Evolutionary conservation across 2,888 invertebrate species (phyloP).

Genomic region (Hirtodrosophila confusa): DNA sequence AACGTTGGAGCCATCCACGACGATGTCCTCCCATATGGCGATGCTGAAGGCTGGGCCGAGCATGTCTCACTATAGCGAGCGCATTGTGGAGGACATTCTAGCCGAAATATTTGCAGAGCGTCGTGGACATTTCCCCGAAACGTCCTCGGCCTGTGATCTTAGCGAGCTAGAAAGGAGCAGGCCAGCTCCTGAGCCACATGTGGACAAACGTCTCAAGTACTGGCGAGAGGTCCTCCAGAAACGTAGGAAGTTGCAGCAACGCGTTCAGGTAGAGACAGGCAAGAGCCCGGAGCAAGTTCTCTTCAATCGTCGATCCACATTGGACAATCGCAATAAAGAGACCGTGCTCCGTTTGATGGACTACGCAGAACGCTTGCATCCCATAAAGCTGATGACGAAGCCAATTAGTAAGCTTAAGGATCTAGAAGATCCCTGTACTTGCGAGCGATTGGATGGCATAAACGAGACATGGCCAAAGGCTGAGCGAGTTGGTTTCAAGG

Average conservation of each 20-base stretch:
- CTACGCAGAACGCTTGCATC: constrained; percentile 69
- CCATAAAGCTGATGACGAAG: constrained; percentile 28
- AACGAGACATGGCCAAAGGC: constrained; percentile 67
- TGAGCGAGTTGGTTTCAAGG: constrained; percentile 46
- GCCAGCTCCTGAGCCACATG: constrained; percentile 39
- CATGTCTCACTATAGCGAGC: constrained; percentile 42
- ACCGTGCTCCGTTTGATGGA: constrained; percentile 71
- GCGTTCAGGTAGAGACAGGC: constrained; percentile 50
- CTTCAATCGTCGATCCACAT: constrained; percentile 70
- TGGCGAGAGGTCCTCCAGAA: constrained; percentile 72
- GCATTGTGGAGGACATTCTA: constrained; percentile 67
- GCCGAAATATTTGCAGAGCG: constrained; percentile 65
- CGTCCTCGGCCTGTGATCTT: constrained; percentile 58
- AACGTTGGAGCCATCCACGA: constrained; percentile 2
- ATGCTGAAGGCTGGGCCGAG: constrained; percentile 1
- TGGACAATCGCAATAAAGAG: constrained; percentile 73
- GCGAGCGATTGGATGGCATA: constrained; percentile 32
- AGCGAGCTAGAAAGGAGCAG: not conserved
- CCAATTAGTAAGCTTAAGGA: constrained; percentile 36
- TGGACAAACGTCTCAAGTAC: constrained; percentile 74
- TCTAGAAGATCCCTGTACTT: constrained; percentile 35
- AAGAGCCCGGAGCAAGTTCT: constrained; percentile 64
- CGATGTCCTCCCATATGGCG: not conserved
- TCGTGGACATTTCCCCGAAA: constrained; percentile 57
- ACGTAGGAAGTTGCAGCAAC: constrained; percentile 55